A percentile compares a stretch with the other conserved stretches of the same genome.
Conservation (phyloP, 2,888 invertebrate species). For the Hesperia comma region DNA sequence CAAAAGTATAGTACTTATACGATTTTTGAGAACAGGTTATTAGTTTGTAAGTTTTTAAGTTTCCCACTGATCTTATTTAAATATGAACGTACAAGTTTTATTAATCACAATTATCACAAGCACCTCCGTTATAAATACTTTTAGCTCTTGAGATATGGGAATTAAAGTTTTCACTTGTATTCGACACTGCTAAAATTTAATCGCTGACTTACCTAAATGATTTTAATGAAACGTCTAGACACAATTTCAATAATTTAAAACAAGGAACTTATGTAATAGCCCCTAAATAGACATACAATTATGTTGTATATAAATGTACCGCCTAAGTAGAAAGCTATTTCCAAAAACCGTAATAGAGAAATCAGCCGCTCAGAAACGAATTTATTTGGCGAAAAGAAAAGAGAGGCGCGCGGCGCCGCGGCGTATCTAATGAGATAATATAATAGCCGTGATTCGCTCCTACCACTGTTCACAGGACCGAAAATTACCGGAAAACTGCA, state of each 20-base stretch:
- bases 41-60: too few species aligned
- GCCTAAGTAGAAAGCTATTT: conserved; percentile 41
- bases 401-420: conserved; percentile 64
- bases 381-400: conserved; percentile 75
- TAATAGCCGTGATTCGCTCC: conserved; percentile 80
- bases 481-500: conserved; percentile 80
- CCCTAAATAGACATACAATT: neutral
- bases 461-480: conserved; percentile 68
- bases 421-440: conserved; percentile 83
- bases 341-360: conserved; percentile 65
- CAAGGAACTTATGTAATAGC: neutral
- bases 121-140: too few species aligned
- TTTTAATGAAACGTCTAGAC: too few species aligned
- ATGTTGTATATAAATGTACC: conserved; percentile 6
- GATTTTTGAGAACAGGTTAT: neutral
- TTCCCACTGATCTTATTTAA: too few species aligned
- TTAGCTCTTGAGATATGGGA: too few species aligned
- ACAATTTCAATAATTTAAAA: neutral
- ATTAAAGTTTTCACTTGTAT: too few species aligned
- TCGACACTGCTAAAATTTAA: too few species aligned
- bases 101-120: too few species aligned
- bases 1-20: neutral
- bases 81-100: too few species aligned
- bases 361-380: conserved; percentile 70
- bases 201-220: too few species aligned